Evolutionary conservation across 2,888 invertebrate species (phyloP).

Genomic region (Dione juno): DNA sequence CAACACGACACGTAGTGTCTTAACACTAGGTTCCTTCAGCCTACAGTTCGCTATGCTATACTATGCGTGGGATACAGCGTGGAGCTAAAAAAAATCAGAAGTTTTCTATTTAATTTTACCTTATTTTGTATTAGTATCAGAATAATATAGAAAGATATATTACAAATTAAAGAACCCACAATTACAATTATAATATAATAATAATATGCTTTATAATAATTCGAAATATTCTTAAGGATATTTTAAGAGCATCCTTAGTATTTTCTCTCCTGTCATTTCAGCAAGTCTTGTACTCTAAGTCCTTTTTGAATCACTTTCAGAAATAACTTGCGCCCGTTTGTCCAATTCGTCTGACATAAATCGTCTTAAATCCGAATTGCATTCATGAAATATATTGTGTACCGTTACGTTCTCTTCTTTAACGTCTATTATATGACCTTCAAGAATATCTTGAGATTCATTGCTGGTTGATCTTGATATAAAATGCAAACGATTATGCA

Average conservation of each 20-base stretch:
- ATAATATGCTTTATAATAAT: not conserved
- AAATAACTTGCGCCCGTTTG: constrained; percentile 72
- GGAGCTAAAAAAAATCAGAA: too few relatives aligned
- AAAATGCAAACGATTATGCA: constrained; percentile 54
- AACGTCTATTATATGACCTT: constrained; percentile 68
- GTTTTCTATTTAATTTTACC: too few relatives aligned
- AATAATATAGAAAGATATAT: too few relatives aligned
- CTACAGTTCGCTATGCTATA: too few relatives aligned
- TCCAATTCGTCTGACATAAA: constrained; percentile 74
- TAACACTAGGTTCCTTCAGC: too few relatives aligned
- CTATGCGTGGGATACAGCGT: too few relatives aligned
- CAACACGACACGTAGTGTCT: too few relatives aligned
- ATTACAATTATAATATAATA: too few relatives aligned
- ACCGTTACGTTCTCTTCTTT: constrained; percentile 64
- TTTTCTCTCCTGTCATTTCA: constrained; percentile 49
- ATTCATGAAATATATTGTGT: constrained; percentile 59
- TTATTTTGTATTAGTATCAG: too few relatives aligned
- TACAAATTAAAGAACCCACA: too few relatives aligned
- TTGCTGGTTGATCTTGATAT: constrained; percentile 56
- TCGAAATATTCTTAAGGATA: constrained; percentile 45
- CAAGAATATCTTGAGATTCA: constrained; percentile 64
- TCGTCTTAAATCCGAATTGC: constrained; percentile 60
- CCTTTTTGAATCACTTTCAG: constrained; percentile 61
- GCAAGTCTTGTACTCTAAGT: constrained; percentile 40
- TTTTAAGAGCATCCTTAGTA: constrained; percentile 59